Evolutionary conservation across 2,113 vertebrate species (phyloP), one percentile per base, ranked within the genome.

Genomic region (Smithornis capensis): DNA sequence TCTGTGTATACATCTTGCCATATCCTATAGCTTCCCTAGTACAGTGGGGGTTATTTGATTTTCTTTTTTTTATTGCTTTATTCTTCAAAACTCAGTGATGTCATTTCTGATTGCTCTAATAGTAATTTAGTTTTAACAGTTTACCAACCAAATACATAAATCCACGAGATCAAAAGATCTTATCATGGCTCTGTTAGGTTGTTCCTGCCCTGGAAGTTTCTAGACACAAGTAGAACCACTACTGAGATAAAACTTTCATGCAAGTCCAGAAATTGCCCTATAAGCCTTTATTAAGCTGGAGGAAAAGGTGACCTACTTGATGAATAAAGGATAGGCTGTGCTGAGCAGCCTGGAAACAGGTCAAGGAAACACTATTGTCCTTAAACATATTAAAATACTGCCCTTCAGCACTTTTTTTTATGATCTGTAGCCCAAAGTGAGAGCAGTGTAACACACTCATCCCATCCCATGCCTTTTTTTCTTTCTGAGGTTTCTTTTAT

Each of bases 1-100:
- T 68, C 25, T 44, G 2, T 63, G 17, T 28, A 0, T 29, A 4
- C 1, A 19, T 57, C 42, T 37, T 77, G 2, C 8, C 6, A 1
- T n/a, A 9, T 11, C 27, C 16, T 4, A 0, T 37, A 42, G 44
- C 42, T 71, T 88, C 35, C 35, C 47, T 28, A 28, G 31, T 19
- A n/a, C 14, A 44, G 7, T 14, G 3, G 8, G 5, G 4, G 14
- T 64, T 38, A 21, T 40, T 65, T 73, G 15, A 15, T 55, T 55
- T 67, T 65, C 4, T 7, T 38, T 59, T 50, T 35, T 25, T 35
- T 25, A 22, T 17, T 53, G 16, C 5, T 70, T 81, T 52, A 17
- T 45, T 88, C 80, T 64, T 27, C 47, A 78, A 28, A 87, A 22
- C 19, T 49, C 3, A 2, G 6, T 49, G 44, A 28, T 57, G 11